phyloP scores from a whole-genome alignment of 2,888 invertebrate genomes.

The Ennomos fuscantarius region DNA sequence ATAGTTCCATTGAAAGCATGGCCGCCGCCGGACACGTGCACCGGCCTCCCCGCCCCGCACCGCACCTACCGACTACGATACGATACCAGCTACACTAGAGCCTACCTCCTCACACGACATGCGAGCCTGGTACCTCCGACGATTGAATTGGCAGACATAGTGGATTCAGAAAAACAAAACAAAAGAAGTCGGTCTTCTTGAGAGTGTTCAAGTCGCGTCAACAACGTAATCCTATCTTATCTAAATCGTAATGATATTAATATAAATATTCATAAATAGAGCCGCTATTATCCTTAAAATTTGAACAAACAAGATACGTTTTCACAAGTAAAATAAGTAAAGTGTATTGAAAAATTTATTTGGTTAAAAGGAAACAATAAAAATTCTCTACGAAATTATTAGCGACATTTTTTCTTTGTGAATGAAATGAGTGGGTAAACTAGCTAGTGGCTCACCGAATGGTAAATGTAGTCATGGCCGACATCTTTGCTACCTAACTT shows the following conservation, averaged over 20 bases:
- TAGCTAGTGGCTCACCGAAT: too few species aligned
- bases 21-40: constrained; percentile 81
- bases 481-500: constrained; percentile 8
- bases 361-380: constrained; percentile 3
- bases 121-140: constrained; percentile 68
- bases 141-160: constrained; percentile 81
- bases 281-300: constrained; percentile 4
- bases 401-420: constrained; percentile 3
- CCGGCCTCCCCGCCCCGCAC: constrained; percentile 47
- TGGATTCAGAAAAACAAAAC: constrained; percentile 62
- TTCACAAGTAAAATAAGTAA: too few species aligned
- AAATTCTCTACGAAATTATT: constrained; percentile 10
- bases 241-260: neutral
- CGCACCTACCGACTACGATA: constrained; percentile 54
- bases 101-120: constrained; percentile 59
- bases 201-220: neutral
- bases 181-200: constrained; percentile 31
- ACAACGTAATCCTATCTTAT: constrained; percentile 9
- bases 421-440: too few species aligned
- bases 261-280: constrained; percentile 12
- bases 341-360: neutral
- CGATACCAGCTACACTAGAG: constrained; percentile 52
- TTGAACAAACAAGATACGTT: neutral
- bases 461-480: too few species aligned
- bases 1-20: constrained; percentile 59